Evolutionary conservation across 2,888 invertebrate genomes (phyloP).

Genomic region (Nymphalis c-album): DNA sequence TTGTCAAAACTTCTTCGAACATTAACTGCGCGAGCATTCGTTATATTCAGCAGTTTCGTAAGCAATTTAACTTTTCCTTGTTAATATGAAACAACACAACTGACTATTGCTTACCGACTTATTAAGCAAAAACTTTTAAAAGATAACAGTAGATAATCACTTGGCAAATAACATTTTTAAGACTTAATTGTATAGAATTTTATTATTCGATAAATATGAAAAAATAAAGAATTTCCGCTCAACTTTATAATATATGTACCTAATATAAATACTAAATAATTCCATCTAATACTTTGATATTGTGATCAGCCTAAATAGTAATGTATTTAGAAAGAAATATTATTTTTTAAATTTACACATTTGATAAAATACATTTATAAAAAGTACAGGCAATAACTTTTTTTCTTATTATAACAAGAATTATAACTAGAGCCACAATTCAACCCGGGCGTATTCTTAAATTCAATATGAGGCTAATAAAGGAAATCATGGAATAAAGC

Average conservation of each 20-base stretch:
- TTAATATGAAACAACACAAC: slow-evolving; percentile 21
- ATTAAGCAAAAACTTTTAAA: slow-evolving; percentile 18
- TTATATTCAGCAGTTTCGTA: slow-evolving; percentile 31
- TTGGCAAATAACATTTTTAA: not conserved
- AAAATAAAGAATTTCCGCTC: no score
- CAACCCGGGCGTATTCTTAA: slow-evolving; percentile 52
- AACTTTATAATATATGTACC: no score
- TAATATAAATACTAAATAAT: no score
- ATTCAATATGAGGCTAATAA: slow-evolving; percentile 73
- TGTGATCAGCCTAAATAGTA: no score
- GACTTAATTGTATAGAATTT: no score
- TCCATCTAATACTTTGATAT: no score
- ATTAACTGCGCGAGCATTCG: slow-evolving; percentile 26
- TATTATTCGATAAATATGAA: no score
- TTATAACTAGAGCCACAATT: slow-evolving; percentile 46
- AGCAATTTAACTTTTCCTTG: slow-evolving; percentile 30
- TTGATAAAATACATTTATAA: not conserved
- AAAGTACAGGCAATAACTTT: not conserved
- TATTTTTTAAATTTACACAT: no score
- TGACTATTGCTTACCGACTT: slow-evolving; percentile 24
- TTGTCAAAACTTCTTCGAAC: slow-evolving; percentile 24
- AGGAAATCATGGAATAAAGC: slow-evolving; percentile 72
- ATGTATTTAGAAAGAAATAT: no score
- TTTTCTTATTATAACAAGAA: not conserved
- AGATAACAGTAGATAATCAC: slow-evolving; percentile 16